phyloP scores from a whole-genome alignment of 2,113 vertebrate genomes.

The Gambusia affinis region DNA sequence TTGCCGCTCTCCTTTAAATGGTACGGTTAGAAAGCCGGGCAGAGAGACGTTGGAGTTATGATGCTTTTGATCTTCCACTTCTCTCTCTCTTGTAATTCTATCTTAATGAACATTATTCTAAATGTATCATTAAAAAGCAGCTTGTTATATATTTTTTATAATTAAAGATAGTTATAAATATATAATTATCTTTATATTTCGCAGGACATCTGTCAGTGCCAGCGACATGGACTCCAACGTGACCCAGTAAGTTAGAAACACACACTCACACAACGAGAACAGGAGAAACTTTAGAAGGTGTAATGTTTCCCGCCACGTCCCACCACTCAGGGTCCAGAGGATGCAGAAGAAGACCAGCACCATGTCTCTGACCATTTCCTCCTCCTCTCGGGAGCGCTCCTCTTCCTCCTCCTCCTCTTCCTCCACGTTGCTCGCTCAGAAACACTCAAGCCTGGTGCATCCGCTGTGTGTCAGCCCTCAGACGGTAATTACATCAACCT shows the following conservation, averaged over 20 bases:
- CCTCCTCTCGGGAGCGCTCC: constrained; percentile 64
- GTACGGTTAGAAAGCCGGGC: no score
- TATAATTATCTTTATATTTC: constrained; percentile 1
- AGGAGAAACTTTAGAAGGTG: neutral
- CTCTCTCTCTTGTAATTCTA: no score
- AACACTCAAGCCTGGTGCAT: constrained; percentile 75
- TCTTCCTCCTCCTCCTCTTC: constrained; percentile 63
- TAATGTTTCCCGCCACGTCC: neutral
- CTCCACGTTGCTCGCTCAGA: constrained; percentile 61
- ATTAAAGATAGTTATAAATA: no score
- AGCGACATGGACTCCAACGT: constrained; percentile 70
- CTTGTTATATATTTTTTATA: no score
- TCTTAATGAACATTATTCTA: no score
- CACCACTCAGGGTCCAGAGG: constrained; percentile 63
- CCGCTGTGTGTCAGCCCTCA: constrained; percentile 71
- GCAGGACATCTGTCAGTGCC: constrained; percentile 29
- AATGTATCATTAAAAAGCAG: no score
- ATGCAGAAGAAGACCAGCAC: constrained; percentile 81
- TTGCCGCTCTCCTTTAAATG: no score
- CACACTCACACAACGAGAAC: neutral
- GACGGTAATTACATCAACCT: constrained; percentile 41
- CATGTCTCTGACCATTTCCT: constrained; percentile 81
- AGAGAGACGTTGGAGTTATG: no score
- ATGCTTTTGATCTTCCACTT: no score
- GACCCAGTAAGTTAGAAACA: constrained; percentile 74